These are phyloP conservation scores for Pangasius mekongensis DNA, from an alignment of 2,797 vertebrate species.

Conservation along the genomic window DNA sequence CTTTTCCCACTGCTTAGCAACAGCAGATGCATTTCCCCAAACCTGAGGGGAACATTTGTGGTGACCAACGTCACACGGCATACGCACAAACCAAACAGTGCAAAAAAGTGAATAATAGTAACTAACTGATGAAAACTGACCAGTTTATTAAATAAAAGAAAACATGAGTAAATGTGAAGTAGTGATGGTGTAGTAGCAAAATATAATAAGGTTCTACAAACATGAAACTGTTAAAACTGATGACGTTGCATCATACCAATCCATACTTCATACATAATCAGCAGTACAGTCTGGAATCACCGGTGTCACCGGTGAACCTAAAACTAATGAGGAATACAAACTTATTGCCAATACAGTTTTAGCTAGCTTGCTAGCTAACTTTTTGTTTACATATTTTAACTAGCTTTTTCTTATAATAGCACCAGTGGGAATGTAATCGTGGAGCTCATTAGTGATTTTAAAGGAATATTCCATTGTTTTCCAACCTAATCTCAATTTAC, in stretches of 20 bases:
- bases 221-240: not conserved
- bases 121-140: not conserved
- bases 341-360: not conserved
- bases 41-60: not conserved
- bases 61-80: not conserved
- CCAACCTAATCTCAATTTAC: not conserved
- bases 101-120: not conserved
- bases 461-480: not conserved
- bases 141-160: not conserved
- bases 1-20: conserved; percentile 30
- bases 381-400: not conserved
- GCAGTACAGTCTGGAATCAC: not conserved
- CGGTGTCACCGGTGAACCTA: too few species aligned
- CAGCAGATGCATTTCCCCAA: conserved; percentile 17
- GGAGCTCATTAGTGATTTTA: not conserved
- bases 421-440: not conserved
- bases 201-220: not conserved
- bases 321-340: not conserved
- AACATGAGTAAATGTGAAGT: not conserved
- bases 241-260: not conserved
- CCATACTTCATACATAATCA: not conserved
- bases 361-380: not conserved
- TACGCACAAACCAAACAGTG: not conserved
- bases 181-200: not conserved
- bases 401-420: not conserved